Evolutionary conservation across 2,797 vertebrate species (phyloP), one percentile per base, ranked within the genome.

Genomic region (Chloroceryle inda): DNA sequence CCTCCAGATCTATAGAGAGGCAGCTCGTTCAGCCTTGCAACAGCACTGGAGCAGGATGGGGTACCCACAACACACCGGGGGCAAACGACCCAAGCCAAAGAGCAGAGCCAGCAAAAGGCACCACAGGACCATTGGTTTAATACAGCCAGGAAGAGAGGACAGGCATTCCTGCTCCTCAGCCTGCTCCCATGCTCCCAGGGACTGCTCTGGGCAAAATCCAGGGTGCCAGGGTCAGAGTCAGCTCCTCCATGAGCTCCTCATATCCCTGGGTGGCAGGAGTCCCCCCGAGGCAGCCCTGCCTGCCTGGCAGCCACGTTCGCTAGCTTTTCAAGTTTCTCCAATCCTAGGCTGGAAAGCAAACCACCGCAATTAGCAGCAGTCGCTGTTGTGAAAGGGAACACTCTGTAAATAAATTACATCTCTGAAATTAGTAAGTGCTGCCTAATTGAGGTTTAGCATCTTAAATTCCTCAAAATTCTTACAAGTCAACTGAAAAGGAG

Each of bases 91-190:
- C 8, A 1, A 53, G 50, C 37, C 2, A 1, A 33, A 81, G 40
- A 33, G 47, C 78, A 42, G 49, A 35, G 78, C 33, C 9, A 44
- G 66, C 73, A 72, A 38, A 83, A 81, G 27, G 44, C 72, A 45
- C 9, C 0, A 0, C 1, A 3, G 44, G 45, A 22, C 0, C 0
- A 27, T 9, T 33, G 80, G 33, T 24, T 55, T 79, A 13, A 33
- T 9, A 20, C 16, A 66, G 53, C 35, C 24, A 8, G 0, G 1
- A n/a, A 7, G 31, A 45, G 35, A 19, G 72, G 47, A 40, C 8
- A 12, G 49, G 42, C 20, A 11, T 31, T 79, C 23, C 78, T n/a
- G 37, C 26, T 31, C 61, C 45, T 15, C 26, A 23, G 20, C 35
- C 40, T 9, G 7, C 40, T 26, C 24, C 67, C 24, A 4, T 13